These are phyloP conservation scores for Heliconius hortense DNA, from an alignment of 2,888 invertebrate genomes.

Conservation along the genomic window DNA sequence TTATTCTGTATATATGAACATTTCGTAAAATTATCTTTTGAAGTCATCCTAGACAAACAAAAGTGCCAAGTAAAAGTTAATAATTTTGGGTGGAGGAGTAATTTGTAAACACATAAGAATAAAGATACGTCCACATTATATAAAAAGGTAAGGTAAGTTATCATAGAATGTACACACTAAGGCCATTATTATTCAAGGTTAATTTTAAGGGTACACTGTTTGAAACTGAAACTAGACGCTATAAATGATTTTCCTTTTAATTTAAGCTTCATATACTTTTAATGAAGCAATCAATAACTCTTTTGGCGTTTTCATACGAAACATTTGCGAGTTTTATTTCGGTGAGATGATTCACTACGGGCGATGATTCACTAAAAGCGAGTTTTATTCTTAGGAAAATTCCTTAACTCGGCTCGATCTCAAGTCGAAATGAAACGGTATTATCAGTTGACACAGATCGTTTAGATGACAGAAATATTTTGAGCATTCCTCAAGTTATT, in stretches of 20 bases:
- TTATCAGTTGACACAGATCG: not conserved
- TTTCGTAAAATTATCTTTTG: not conserved
- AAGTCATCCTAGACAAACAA: not conserved
- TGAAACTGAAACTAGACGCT: not conserved
- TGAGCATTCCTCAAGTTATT: not conserved
- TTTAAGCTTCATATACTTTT: not conserved
- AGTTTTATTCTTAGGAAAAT: not conserved
- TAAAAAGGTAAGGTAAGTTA: not conserved
- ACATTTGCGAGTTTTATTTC: not conserved
- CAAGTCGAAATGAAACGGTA: not conserved
- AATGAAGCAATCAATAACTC: not conserved
- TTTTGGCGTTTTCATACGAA: not conserved
- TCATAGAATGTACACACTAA: not conserved
- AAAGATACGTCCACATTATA: not conserved
- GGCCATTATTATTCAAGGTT: not conserved
- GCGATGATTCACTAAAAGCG: too few relatives aligned
- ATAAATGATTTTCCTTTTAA: not conserved
- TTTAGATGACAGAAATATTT: not conserved
- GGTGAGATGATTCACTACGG: not conserved
- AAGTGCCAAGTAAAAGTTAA: not conserved
- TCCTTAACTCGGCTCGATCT: not conserved
- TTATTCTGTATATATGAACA: not conserved
- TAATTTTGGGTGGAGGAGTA: not conserved
- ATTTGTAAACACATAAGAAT: slow-evolving; percentile 1
- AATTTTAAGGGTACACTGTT: not conserved